Percentiles rank a stretch among this genome's conserved stretches.
Evolutionary conservation across 1,140 invertebrate species (phyloP).

Genomic region (Drosophila paulistorum): DNA sequence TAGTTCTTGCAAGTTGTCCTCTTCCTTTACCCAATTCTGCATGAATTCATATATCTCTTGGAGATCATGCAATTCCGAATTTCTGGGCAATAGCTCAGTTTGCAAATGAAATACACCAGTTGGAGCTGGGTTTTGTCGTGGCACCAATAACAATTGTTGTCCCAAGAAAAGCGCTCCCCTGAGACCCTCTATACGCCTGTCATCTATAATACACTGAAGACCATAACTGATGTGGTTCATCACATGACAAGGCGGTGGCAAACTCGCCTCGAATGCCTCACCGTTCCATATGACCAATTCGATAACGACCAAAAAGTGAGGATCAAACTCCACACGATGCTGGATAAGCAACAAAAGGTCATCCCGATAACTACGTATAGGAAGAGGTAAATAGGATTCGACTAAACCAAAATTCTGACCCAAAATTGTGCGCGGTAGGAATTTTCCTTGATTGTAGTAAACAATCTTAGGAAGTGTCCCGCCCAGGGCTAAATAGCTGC

Average conservation of each 20-base stretch:
- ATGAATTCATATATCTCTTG: conserved; percentile 77
- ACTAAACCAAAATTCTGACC: conserved; percentile 76
- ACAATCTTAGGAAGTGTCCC: conserved; percentile 82
- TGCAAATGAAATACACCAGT: conserved; percentile 71
- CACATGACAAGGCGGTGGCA: conserved; percentile 82
- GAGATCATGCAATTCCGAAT: conserved; percentile 72
- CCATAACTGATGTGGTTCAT: conserved; percentile 66
- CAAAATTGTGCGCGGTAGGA: conserved; percentile 74
- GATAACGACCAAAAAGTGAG: conserved; percentile 81
- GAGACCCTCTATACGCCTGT: conserved; percentile 65
- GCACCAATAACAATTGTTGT: conserved; percentile 75
- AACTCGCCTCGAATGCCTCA: conserved; percentile 82
- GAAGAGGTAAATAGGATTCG: conserved; percentile 83
- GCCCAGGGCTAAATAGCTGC: conserved; percentile 83
- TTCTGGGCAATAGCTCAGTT: conserved; percentile 59
- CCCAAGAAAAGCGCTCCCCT: conserved; percentile 70
- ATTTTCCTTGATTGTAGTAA: conserved; percentile 68
- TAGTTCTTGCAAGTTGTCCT: conserved; percentile 49
- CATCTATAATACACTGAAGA: conserved; percentile 82
- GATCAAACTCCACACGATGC: conserved; percentile 81
- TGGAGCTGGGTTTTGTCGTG: conserved; percentile 50
- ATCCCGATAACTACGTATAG: conserved; percentile 83
- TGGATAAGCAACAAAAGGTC: conserved; percentile 84
- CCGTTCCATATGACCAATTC: conserved; percentile 84
- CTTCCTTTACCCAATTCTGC: conserved; percentile 60